Evolutionary conservation across 2,113 vertebrate genomes (phyloP).

Genomic region (Alexandromys fortis): DNA sequence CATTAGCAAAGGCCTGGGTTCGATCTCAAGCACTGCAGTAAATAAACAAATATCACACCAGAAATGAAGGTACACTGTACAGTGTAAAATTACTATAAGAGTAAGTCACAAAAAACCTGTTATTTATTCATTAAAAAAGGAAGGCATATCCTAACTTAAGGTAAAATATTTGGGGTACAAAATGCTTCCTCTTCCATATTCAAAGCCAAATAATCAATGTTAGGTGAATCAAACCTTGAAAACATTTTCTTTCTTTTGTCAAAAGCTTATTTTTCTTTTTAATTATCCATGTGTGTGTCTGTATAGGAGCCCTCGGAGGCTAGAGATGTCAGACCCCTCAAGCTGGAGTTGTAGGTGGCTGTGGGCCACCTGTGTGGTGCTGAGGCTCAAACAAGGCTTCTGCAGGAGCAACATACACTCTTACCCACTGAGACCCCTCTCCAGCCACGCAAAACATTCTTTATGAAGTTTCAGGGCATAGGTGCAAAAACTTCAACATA

Average conservation of each 20-base stretch:
- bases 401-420: not conserved
- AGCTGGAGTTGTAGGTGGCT: not conserved
- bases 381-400: not conserved
- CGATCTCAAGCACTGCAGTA: not conserved
- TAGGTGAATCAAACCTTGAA: constrained; percentile 26
- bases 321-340: not conserved
- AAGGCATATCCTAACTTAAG: not conserved
- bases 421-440: not conserved
- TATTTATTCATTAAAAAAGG: constrained; percentile 3
- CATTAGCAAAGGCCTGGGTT: not conserved
- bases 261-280: not conserved
- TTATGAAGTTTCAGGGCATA: constrained; percentile 6
- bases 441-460: not conserved
- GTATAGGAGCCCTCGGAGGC: not conserved
- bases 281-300: not conserved
- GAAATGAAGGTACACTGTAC: not conserved
- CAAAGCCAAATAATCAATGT: not conserved
- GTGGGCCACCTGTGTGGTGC: not conserved
- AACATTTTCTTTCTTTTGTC: not conserved
- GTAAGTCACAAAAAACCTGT: not conserved
- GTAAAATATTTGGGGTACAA: not conserved
- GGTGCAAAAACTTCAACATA: not conserved
- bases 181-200: not conserved
- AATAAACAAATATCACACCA: not conserved
- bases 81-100: not conserved